Evolutionary conservation across 2,113 vertebrate genomes (phyloP).

Genomic region (Cyanistes caeruleus): DNA sequence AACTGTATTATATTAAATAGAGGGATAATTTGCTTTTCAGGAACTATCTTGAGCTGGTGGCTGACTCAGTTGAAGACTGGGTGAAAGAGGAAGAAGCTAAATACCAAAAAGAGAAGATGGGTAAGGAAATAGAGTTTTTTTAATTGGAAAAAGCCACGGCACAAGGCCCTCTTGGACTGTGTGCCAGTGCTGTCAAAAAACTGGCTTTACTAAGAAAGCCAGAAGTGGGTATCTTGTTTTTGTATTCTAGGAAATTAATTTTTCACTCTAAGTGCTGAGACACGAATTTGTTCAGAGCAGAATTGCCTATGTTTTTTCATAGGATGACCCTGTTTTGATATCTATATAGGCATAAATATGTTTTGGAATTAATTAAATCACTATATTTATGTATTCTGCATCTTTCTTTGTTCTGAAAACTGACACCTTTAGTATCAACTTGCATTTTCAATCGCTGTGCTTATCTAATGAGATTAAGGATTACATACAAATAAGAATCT

Average conservation of each 20-base stretch:
- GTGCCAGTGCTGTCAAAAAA: neutral
- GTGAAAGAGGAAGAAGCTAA: conserved; percentile 80
- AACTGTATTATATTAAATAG: neutral
- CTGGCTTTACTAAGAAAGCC: conserved; percentile 13
- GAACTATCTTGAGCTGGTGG: conserved; percentile 87
- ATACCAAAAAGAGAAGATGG: conserved; percentile 70
- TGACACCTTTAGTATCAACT: neutral
- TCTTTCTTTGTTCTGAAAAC: neutral
- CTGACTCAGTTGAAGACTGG: conserved; percentile 83
- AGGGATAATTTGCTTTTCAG: conserved; percentile 56
- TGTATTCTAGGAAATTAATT: neutral
- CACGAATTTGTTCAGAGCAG: neutral
- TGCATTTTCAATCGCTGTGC: neutral
- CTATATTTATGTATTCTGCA: neutral
- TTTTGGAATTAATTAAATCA: neutral
- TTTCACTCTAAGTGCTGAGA: neutral
- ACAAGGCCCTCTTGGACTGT: conserved; percentile 3
- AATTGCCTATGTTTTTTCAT: neutral
- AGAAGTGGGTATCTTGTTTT: conserved; percentile 42
- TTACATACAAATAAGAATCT: neutral
- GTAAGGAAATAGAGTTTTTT: conserved; percentile 54
- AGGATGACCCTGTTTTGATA: neutral
- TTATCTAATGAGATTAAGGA: neutral
- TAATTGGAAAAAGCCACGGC: neutral
- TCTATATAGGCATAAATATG: neutral